These are phyloP conservation scores for Rhynchonycteris naso DNA, from an alignment of 2,797 vertebrate species.

Conservation along the genomic window DNA sequence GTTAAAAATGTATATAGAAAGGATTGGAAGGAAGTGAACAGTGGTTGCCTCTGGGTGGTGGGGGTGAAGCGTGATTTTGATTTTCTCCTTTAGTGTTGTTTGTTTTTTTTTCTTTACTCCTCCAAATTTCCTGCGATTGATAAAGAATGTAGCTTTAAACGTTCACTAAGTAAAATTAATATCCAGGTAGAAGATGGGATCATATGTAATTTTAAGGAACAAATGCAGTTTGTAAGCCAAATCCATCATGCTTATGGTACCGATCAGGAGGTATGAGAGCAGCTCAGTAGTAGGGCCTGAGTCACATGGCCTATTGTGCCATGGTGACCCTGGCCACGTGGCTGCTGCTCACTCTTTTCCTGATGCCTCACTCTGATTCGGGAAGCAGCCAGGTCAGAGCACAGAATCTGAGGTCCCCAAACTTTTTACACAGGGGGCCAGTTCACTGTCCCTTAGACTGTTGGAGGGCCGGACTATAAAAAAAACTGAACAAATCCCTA, in stretches of 20 bases:
- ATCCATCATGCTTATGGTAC: not conserved
- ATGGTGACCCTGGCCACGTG: not conserved
- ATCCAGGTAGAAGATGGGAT: constrained; percentile 50
- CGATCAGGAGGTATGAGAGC: not conserved
- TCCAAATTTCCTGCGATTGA: constrained; percentile 60
- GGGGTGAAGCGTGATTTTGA: constrained; percentile 72
- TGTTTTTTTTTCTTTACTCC: not conserved
- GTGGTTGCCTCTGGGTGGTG: constrained; percentile 72
- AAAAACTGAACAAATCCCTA: no score
- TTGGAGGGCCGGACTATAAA: no score
- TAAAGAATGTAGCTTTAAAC: constrained; percentile 59
- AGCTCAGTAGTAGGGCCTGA: not conserved
- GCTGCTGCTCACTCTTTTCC: not conserved
- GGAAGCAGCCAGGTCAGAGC: not conserved
- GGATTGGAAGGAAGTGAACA: constrained; percentile 75
- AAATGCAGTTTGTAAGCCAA: not conserved
- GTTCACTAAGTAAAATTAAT: constrained; percentile 68
- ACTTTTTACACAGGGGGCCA: no score
- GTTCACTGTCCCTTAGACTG: no score
- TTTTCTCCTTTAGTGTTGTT: constrained; percentile 57
- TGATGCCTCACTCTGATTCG: not conserved
- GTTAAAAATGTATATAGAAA: constrained; percentile 82
- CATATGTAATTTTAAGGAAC: constrained; percentile 40
- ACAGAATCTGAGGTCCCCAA: not conserved
- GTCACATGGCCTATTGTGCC: not conserved